Base-by-base conservation (phyloP, 2,797 vertebrate species). In the Phaenicophaeus curvirostris region DNA sequence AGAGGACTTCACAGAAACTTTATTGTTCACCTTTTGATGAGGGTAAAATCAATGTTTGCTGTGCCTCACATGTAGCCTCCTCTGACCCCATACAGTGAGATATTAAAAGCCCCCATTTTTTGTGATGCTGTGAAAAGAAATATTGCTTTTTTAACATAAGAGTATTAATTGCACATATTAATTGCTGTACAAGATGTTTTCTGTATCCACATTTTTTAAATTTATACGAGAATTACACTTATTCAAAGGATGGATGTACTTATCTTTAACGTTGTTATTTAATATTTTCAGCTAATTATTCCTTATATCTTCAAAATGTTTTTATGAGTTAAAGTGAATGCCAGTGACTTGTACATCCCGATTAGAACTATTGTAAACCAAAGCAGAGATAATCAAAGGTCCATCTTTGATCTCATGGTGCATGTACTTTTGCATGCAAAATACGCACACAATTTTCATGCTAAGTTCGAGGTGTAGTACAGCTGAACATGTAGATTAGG, bases 1-100 rank as follows among this genome's bases (percentile, higher is more conserved):
- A 94, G 48, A 88, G 92, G 59, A 95, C 94, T 94, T 96, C 92
- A 46, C 28, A 58, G 81, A 62, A 87, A 61, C 42, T n/a, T 55
- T 41, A 8, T 16, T 80, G 89, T 61, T 90, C 82, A 35, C 37
- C 46, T 67, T 62, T 63, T 39, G 15, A 51, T 15, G 72, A 50
- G 72, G 44, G 12, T 41, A 8, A 20, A 10, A 24, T 19, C 27
- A 10, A 27, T 21, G 55, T 63, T 76, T 85, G 61, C 69, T 44
- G 1, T 1, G 39, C 58, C 28, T 67, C 71, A 31, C 5, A 1
- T 59, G 35, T 71, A 23, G 14, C 63, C 69, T 39, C 13, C n/a
- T 54, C 65, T 37, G 17, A 30, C 54, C 42, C 46, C 46, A 8
- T 18, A 15, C 48, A 30, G 27, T 6, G 17, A 50, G 18, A 61